Conservation (phyloP, 1,140 invertebrate genomes). For the Dendrolimus kikuchii region DNA sequence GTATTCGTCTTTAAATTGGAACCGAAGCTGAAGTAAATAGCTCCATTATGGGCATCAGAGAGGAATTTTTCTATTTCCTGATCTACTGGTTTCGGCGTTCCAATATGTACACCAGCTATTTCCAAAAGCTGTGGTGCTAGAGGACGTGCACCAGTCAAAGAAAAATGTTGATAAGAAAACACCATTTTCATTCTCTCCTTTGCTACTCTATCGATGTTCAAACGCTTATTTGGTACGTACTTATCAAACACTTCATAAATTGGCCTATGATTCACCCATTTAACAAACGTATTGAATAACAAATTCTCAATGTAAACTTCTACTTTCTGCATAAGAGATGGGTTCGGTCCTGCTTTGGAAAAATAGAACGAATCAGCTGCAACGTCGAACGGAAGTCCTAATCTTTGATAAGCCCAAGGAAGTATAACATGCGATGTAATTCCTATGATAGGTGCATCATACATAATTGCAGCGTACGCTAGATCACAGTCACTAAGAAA, state of each 20-base stretch:
- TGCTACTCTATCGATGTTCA: constrained; percentile 71
- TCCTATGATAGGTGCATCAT: constrained; percentile 72
- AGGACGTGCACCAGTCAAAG: constrained; percentile 72
- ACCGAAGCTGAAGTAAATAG: constrained; percentile 76
- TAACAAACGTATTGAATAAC: constrained; percentile 15
- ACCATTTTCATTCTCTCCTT: constrained; percentile 73
- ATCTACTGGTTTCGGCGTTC: constrained; percentile 32
- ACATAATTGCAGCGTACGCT: constrained; percentile 70
- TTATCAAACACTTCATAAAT: constrained; percentile 53
- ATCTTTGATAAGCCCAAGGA: constrained; percentile 70
- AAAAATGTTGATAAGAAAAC: constrained; percentile 77
- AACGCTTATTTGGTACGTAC: constrained; percentile 64
- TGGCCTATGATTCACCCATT: constrained; percentile 29
- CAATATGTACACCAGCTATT: constrained; percentile 20
- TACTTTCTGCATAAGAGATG: constrained; percentile 60
- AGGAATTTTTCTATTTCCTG: constrained; percentile 75
- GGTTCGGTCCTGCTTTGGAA: constrained; percentile 62
- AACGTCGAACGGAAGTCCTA: constrained; percentile 46
- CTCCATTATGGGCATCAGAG: constrained; percentile 70
- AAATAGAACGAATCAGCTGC: constrained; percentile 40
- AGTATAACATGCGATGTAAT: constrained; percentile 66
- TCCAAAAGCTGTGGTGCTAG: constrained; percentile 71
- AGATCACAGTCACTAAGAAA: constrained; percentile 78
- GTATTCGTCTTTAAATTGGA: constrained; percentile 56
- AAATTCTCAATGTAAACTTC: constrained; percentile 31